These are phyloP conservation scores for Hipposideros larvatus DNA, from an alignment of 2,797 vertebrate species.

Conservation along the genomic window DNA sequence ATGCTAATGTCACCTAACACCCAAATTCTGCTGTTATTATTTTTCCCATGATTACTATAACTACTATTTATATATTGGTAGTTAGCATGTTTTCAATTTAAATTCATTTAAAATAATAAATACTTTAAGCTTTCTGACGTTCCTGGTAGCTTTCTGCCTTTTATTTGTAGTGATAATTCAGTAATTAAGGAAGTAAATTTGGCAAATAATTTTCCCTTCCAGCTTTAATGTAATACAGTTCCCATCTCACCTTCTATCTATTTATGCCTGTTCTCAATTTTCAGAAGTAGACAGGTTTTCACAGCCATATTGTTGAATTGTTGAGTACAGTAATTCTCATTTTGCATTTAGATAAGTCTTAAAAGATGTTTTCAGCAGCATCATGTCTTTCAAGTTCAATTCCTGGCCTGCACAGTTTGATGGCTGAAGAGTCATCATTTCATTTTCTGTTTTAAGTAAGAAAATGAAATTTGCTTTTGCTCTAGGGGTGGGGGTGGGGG, in stretches of 20 bases:
- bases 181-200: constrained; percentile 18
- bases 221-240: neutral
- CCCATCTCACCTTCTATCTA: neutral
- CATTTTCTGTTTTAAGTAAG: neutral
- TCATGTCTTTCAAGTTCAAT: neutral
- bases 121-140: neutral
- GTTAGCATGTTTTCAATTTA: constrained; percentile 1
- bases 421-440: constrained; percentile 31
- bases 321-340: neutral
- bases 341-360: neutral
- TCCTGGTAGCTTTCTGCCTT: constrained; percentile 9
- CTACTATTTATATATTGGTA: neutral
- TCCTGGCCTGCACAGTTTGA: neutral
- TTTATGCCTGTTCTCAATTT: neutral
- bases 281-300: constrained; percentile 3
- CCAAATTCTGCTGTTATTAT: neutral
- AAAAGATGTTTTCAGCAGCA: constrained; percentile 14
- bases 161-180: neutral
- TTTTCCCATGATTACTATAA: neutral
- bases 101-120: constrained; percentile 2
- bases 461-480: constrained; percentile 49
- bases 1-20: neutral
- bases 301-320: neutral
- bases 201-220: neutral
- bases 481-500: neutral